Evolutionary conservation across 1,140 invertebrate genomes (phyloP).

Genomic region (Drosophila carrolli): DNA sequence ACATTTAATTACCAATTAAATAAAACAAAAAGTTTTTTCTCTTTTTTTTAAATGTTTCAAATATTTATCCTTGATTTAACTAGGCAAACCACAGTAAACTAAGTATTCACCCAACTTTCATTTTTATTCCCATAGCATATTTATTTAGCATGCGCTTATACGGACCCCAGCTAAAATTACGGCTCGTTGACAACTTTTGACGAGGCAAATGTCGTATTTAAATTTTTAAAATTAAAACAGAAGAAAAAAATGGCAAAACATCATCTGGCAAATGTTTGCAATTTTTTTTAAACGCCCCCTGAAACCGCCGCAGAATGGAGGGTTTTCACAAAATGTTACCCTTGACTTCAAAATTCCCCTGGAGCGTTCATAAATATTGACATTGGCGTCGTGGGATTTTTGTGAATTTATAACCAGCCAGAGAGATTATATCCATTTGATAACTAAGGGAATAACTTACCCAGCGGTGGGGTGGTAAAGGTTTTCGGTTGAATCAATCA

Average conservation of each 20-base stretch:
- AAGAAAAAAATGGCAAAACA: neutral
- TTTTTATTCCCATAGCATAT: constrained; percentile 21
- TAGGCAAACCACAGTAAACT: constrained; percentile 57
- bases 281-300: constrained; percentile 31
- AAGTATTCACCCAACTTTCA: constrained; percentile 1
- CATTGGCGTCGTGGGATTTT: constrained; percentile 54
- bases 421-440: constrained; percentile 42
- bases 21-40: neutral
- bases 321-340: constrained; percentile 48
- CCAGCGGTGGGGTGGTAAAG: constrained; percentile 4
- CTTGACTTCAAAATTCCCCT: constrained; percentile 59
- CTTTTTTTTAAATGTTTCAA: constrained; percentile 10
- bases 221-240: too few species aligned
- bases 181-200: constrained; percentile 72
- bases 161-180: constrained; percentile 62
- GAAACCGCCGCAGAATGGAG: neutral
- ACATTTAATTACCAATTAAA: constrained; percentile 8
- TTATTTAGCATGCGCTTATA: constrained; percentile 47
- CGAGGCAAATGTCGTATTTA: constrained; percentile 29
- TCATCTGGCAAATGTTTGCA: constrained; percentile 61
- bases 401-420: constrained; percentile 50
- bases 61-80: constrained; percentile 16
- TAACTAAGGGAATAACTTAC: constrained; percentile 46
- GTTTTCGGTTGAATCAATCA: constrained; percentile 44
- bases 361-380: constrained; percentile 61